A percentile compares a stretch with the other conserved stretches of the same genome.
Conservation (phyloP, 2,113 vertebrate species). For the Paradisaea rubra region DNA sequence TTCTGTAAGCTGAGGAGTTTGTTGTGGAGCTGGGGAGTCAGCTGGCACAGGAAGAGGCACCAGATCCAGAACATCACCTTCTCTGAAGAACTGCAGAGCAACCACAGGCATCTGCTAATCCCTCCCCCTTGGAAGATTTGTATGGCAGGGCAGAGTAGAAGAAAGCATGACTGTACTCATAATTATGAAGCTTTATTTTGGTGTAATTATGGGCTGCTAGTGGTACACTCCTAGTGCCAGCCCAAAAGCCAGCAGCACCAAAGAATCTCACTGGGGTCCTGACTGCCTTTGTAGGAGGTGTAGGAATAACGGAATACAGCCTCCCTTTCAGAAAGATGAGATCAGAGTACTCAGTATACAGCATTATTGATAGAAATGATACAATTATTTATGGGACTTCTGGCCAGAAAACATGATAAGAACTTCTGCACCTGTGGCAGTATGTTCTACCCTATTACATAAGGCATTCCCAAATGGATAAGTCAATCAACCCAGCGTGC, state of each 20-base stretch:
- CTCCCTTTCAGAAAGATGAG: not conserved
- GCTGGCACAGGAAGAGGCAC: not conserved
- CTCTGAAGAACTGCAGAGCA: not conserved
- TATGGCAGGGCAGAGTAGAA: not conserved
- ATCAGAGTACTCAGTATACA: not conserved
- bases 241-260: not conserved
- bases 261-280: not conserved
- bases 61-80: not conserved
- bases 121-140: not conserved
- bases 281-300: not conserved
- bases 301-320: not conserved
- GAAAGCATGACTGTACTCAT: not conserved
- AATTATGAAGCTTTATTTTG: not conserved
- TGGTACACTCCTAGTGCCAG: not conserved
- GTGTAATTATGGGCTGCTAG: not conserved
- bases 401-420: not conserved
- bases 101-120: not conserved
- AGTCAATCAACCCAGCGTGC: not conserved
- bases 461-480: not conserved
- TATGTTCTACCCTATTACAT: not conserved
- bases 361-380: not conserved
- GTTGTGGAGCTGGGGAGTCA: not conserved
- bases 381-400: not conserved
- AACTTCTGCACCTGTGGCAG: not conserved
- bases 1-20: not conserved